Percentiles rank a stretch among this genome's conserved stretches.
These are phyloP conservation scores for Rhinella marina DNA, from an alignment of 2,797 vertebrate species.

Conservation along the genomic window DNA sequence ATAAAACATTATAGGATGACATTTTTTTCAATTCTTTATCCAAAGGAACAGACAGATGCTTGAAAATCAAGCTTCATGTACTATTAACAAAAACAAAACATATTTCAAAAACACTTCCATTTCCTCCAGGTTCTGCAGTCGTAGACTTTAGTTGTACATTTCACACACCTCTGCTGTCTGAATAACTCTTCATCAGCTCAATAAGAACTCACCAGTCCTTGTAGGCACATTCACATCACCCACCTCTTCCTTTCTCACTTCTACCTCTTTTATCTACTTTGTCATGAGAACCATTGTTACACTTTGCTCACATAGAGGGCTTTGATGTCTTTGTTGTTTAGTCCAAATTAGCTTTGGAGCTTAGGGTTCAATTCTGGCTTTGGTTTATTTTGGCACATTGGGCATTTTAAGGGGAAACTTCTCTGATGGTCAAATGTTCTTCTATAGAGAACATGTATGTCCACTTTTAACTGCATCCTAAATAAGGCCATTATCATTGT, in stretches of 20 bases:
- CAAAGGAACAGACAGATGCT: not conserved
- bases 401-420: too few relatives aligned
- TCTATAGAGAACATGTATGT: too few relatives aligned
- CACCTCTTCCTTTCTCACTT: not conserved
- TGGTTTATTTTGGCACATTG: not conserved
- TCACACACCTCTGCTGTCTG: not conserved
- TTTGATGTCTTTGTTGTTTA: not conserved
- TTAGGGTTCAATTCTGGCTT: not conserved
- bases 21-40: not conserved
- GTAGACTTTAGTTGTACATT: not conserved
- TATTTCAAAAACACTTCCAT: not conserved
- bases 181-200: not conserved
- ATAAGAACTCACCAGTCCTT: not conserved
- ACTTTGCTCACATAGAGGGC: not conserved
- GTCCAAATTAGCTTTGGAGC: not conserved
- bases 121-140: not conserved
- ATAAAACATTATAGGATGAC: not conserved
- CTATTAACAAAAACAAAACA: not conserved
- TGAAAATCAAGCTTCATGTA: not conserved
- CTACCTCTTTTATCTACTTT: not conserved
- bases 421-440: too few relatives aligned
- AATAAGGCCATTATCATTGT: too few relatives aligned
- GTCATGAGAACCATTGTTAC: not conserved
- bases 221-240: not conserved
- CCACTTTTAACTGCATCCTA: too few relatives aligned